Base-by-base conservation (phyloP, 2,888 invertebrate genomes). In the Aphodius granarius region DNA sequence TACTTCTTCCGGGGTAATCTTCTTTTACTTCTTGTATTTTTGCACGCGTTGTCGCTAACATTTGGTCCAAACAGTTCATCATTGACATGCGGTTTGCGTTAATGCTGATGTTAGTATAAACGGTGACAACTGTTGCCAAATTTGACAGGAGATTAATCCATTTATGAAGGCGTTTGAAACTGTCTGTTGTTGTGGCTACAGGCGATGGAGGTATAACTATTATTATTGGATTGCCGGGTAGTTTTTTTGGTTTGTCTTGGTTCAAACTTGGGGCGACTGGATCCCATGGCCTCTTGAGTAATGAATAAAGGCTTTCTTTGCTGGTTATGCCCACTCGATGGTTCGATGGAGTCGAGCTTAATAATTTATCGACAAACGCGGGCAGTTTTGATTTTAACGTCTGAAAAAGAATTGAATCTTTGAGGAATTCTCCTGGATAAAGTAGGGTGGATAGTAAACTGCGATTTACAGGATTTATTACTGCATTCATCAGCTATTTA, bases 211-310 rank as follows among this genome's bases (percentile, higher is more conserved):
- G 92, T 4, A 92, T 88, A 62, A 93, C 86, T 21, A 94, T 87
- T 79, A 94, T 88, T 17, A 94, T 88, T 16, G 93, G 91, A 85
- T 92, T 92, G 17, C 92, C 91, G 0, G 94, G 91, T 21, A 95
- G 85, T 84, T 93, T 94, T 83, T 92, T 92, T 66, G 91, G 90
- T 86, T 92, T 93, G 76, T 91, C 90, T 73, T 91, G 89, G 64
- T 73, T 75, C 16, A 78, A 70, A 78, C 88, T 87, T 17, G 89
- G 85, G 3, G 90, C 86, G 9, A 92, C 89, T 0, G 95, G 95
- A 84, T 95, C 95, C 94, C 95, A 95, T 9, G 92, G 91, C 77
- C 91, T 87, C 83, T 93, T 92, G 21, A 93, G 82, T 64, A 95
- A 87, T 0, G 92, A 89, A 64, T 90, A 90, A 21, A 95, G 86